Evolutionary conservation across 1,140 invertebrate species (phyloP).

Genomic region (Psilanteris sp.): DNA sequence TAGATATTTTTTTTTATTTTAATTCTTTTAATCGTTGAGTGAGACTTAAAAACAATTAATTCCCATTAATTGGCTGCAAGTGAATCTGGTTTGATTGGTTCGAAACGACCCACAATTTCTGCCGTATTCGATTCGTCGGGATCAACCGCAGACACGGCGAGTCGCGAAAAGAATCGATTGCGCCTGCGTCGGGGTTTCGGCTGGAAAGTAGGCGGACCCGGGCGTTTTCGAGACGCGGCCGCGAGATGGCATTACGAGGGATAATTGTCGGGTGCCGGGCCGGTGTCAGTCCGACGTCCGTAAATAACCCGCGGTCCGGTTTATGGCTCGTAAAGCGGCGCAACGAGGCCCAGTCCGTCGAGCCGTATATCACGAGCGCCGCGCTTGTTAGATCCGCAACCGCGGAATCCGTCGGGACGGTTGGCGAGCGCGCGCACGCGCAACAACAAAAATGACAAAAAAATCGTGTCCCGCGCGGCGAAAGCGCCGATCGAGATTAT

Average conservation of each 20-base stretch:
- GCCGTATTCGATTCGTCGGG: too few relatives aligned
- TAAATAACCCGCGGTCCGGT: conserved; percentile 73
- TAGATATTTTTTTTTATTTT: too few relatives aligned
- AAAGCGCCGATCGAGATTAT: conserved; percentile 5
- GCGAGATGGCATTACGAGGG: conserved; percentile 69
- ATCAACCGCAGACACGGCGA: too few relatives aligned
- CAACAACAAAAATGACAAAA: too few relatives aligned
- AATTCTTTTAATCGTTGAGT: too few relatives aligned
- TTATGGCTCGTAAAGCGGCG: conserved; percentile 74
- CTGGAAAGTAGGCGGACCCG: neutral
- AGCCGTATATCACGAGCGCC: conserved; percentile 68
- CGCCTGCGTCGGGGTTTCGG: too few relatives aligned
- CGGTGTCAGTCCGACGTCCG: conserved; percentile 38
- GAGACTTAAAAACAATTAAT: too few relatives aligned
- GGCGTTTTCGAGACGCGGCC: conserved; percentile 46
- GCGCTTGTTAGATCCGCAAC: conserved; percentile 26
- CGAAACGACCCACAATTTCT: too few relatives aligned
- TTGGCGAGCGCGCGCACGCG: too few relatives aligned
- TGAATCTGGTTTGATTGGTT: too few relatives aligned
- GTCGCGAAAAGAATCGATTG: too few relatives aligned
- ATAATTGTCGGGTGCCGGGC: conserved; percentile 68
- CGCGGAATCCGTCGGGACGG: conserved; percentile 8
- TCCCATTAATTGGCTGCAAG: too few relatives aligned
- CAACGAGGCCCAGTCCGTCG: conserved; percentile 58
- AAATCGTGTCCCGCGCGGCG: neutral